Evolutionary conservation across 1,140 invertebrate species (phyloP), one percentile per base, ranked within the genome.

Genomic region (Apolygus lucorum): DNA sequence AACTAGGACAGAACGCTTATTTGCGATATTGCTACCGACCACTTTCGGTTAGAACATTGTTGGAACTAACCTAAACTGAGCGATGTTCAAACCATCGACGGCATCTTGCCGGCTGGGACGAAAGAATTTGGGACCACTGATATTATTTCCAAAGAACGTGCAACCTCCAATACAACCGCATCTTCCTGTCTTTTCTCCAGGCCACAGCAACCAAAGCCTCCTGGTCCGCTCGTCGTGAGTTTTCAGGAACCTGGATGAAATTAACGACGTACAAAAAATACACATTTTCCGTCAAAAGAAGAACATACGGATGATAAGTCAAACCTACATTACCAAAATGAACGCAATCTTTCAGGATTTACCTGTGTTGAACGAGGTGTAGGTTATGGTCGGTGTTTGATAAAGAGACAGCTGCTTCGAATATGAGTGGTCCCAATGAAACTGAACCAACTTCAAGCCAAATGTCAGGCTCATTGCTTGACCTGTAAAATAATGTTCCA

Each of bases 101-200:
- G 91, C 79, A 80, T 95, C 92, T 63, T 87, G 85, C 26, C 85
- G 83, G 73, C 84, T 89, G 0, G 92, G 91, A 76, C 93, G 91
- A 70, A 97, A 93, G 78, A 97, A 96, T 73, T 86, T 87, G 22
- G 86, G 78, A 0, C 95, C 94, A 78, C 95, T 95, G 74, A 83
- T 83, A 78, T 94, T 95, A 59, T 84, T 88, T 2, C 95, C 95
- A 79, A 99, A 99, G 80, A 99, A 99, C 17, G 83, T 81, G 77
- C 93, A 98, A 0, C 95, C 95, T 1, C 96, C 96, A 52, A 92
- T 89, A 80, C 97, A 99, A 0, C 95, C 96, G 79, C 97, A 99
- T 73, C 89, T 90, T n/a, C 84, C 84, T 4, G 82, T 80, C 72
- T 84, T 81, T 75, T 90, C 87, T 72, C 82, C 83, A 0, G 88